Evolutionary conservation across 2,888 invertebrate species (phyloP), one percentile per base, ranked within the genome.

Genomic region (Drosophila borealis): DNA sequence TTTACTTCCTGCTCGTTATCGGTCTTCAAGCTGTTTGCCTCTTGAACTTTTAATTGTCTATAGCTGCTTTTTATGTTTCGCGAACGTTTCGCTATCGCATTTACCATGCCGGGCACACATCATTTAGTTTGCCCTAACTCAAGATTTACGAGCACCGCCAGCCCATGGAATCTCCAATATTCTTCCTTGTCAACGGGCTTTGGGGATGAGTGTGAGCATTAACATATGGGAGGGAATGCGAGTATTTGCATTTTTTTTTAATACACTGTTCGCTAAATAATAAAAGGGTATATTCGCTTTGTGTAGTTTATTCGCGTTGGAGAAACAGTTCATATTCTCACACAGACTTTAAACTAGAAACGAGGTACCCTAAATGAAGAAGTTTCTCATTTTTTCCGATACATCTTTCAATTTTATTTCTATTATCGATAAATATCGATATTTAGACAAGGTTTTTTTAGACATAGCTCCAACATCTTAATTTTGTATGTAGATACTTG

Each of bases 101-200:
- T 71, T 56, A 48, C 41, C 45, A 72, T 72, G 60, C 72, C 45
- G 13, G 25, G 14, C 72, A 72, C 72, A 72, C 72, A 72, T 49
- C 36, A n/a, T 25, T 25, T 1, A 21, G 42, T 34, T 34, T 25
- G 62, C 45, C 55, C 49, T 50, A 55, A 45, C 34, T 14, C 36
- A 49, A 54, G 62, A 54, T 73, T 73, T 59, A 67, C 65, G 60
- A 39, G 44, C 25, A 6, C 39, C 49, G 70, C 17, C 50, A 10
- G 54, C 1, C 39, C 19, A 50, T 44, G 42, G 57, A 67, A 72
- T 72, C 55, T 48, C 42, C 63, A 64, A 64, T 61, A 64, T 61
- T 74, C 64, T 73, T 74, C 69, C 69, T 74, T 69, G 69, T 69
- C 44, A 11, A 19, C n/a, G 25, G 1, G 11, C n/a, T 10, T 11